Percentiles rank a stretch among this genome's conserved stretches.
These are phyloP conservation scores for Leptopilina drosophilae DNA, from an alignment of 2,888 invertebrate genomes.

Conservation along the genomic window DNA sequence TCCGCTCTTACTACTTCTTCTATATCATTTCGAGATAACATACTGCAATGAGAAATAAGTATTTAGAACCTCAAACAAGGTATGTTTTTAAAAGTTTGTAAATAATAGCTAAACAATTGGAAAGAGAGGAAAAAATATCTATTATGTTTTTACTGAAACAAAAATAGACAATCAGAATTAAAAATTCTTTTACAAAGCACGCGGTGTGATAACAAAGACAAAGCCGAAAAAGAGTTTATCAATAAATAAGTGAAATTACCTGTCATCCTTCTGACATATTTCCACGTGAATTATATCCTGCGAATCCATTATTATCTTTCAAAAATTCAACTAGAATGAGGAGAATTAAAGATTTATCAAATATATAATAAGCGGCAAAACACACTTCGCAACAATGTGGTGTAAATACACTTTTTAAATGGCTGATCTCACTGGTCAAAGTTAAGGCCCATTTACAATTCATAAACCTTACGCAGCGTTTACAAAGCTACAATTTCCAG, in stretches of 20 bases:
- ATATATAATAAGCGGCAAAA: background rate
- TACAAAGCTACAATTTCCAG: background rate
- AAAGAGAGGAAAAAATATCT: background rate
- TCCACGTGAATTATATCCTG: constrained; percentile 65
- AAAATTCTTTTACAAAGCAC: background rate
- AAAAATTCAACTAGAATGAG: background rate
- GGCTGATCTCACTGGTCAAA: constrained; percentile 16
- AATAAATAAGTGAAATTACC: constrained; percentile 60
- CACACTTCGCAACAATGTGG: background rate
- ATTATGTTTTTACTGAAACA: background rate
- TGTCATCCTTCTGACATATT: constrained; percentile 69
- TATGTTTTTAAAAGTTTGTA: background rate
- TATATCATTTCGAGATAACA: constrained; percentile 55
- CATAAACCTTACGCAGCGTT: background rate
- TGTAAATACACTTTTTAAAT: background rate
- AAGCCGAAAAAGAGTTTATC: constrained; percentile 13
- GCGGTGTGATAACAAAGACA: background rate
- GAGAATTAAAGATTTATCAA: background rate
- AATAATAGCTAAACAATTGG: background rate
- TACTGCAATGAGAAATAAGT: constrained; percentile 54
- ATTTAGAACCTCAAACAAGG: background rate
- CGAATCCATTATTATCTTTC: constrained; percentile 50
- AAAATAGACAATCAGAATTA: constrained; percentile 3
- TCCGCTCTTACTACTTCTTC: constrained; percentile 58
- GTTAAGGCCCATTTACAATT: constrained; percentile 9